Percentiles rank a stretch among this genome's conserved stretches.
phyloP scores from a whole-genome alignment of 2,113 vertebrate genomes.

The Myanophis thanlyinensis region DNA sequence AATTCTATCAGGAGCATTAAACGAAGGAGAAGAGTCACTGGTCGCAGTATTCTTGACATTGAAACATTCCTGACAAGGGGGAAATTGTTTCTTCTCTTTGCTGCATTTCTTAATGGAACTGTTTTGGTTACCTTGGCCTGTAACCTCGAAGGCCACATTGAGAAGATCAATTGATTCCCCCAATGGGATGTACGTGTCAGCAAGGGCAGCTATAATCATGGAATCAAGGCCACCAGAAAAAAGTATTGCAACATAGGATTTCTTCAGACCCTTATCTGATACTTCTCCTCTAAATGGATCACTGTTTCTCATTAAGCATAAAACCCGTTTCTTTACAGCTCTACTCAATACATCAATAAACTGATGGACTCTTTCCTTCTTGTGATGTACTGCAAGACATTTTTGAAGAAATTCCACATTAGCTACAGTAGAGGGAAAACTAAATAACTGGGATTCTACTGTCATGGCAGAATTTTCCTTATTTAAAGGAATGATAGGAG shows the following conservation, averaged over 20 bases:
- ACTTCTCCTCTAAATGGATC: not conserved
- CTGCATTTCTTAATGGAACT: conserved; percentile 41
- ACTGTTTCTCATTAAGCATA: conserved; percentile 61
- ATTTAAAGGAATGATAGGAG: conserved; percentile 81
- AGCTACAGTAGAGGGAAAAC: not conserved
- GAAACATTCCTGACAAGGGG: conserved; percentile 9
- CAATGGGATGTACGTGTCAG: conserved; percentile 81
- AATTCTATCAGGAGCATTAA: conserved; percentile 86
- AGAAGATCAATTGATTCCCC: conserved; percentile 89
- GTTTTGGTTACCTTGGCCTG: conserved; percentile 55
- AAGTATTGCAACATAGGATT: conserved; percentile 80
- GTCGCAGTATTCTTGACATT: not conserved
- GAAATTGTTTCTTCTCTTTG: conserved; percentile 23
- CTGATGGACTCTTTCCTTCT: conserved; percentile 56
- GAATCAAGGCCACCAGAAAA: conserved; percentile 97
- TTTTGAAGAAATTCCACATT: conserved; percentile 65
- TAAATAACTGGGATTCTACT: not conserved
- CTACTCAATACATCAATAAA: conserved; percentile 79
- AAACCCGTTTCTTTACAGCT: conserved; percentile 80
- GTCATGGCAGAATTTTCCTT: conserved; percentile 47
- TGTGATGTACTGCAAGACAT: conserved; percentile 66
- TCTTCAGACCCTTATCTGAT: not conserved
- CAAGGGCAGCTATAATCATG: conserved; percentile 85
- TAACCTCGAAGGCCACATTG: conserved; percentile 87
- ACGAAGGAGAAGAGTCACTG: conserved; percentile 35